phyloP scores from a whole-genome alignment of 2,797 vertebrate genomes.

The Etheostoma perlongum region DNA sequence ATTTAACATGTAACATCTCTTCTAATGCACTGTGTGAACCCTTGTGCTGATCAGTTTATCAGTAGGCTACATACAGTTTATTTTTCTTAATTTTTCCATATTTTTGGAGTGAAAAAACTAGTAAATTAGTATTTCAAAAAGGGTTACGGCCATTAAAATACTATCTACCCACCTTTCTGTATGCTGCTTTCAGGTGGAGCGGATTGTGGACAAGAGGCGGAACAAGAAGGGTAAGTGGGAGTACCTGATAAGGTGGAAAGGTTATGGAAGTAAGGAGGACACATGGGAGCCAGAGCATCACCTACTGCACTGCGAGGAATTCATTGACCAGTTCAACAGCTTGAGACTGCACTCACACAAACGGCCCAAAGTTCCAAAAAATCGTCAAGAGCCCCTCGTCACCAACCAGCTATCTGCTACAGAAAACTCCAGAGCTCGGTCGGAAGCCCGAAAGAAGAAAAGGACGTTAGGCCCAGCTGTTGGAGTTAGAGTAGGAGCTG shows the following conservation, averaged over 20 bases:
- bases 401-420: slow-evolving; percentile 77
- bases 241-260: slow-evolving; percentile 97
- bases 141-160: not conserved
- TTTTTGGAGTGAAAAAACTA: not conserved
- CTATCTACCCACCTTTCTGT: slow-evolving; percentile 15
- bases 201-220: slow-evolving; percentile 97
- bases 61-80: not conserved
- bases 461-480: slow-evolving; percentile 83
- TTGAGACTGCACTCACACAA: slow-evolving; percentile 89
- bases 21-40: not conserved
- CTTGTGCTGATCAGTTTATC: not conserved
- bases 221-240: slow-evolving; percentile 99
- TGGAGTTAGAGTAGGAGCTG: slow-evolving; percentile 64
- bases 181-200: slow-evolving; percentile 89
- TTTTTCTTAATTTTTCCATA: not conserved
- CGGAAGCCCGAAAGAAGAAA: slow-evolving; percentile 90
- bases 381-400: slow-evolving; percentile 58
- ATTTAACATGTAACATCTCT: not conserved
- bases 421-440: slow-evolving; percentile 86
- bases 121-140: not conserved
- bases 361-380: slow-evolving; percentile 87
- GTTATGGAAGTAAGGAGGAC: slow-evolving; percentile 95
- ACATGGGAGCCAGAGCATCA: slow-evolving; percentile 98
- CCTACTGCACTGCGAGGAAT: slow-evolving; percentile 96
- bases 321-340: slow-evolving; percentile 96